Base-by-base conservation (phyloP, 2,888 invertebrate genomes). In the Tiphia femorata region DNA sequence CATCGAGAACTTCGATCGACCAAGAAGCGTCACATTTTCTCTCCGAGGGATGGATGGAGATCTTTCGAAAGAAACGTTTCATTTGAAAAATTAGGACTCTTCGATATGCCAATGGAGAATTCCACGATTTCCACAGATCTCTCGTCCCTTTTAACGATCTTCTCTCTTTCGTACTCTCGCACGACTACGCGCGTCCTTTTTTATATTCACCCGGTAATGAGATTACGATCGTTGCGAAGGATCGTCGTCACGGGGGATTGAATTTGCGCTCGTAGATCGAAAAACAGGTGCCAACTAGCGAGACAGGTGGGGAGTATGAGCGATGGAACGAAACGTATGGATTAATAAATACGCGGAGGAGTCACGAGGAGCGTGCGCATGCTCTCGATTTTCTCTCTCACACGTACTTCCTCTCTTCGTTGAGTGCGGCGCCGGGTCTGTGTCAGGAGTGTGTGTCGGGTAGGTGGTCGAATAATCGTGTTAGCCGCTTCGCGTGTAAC, bases 391-490 rank as follows among this genome's bases (percentile, higher is more conserved):
- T n/a, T n/a, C n/a, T n/a, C n/a, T n/a, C n/a, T n/a, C n/a, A n/a
- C n/a, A n/a, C n/a, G n/a, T n/a, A n/a, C n/a, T n/a, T n/a, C n/a
- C n/a, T n/a, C n/a, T n/a, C n/a, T n/a, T n/a, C n/a, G n/a, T n/a
- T n/a, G n/a, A n/a, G n/a, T n/a, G n/a, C n/a, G n/a, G n/a, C n/a
- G 20, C n/a, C 20, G 38, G 7, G 38, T n/a, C 17, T 19, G 38
- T 19, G 38, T 16, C 19, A 20, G 38, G 12, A 38, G 42, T 33
- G 37, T 27, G 43, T 21, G 50, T 49, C 47, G 27, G 56, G 67
- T n/a, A n/a, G 68, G 71, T 72, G 77, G 77, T 75, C 75, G 77
- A 77, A 72, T 77, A 76, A 79, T 78, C 77, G 72, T 73, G 73
- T 80, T 78, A 80, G 73, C 70, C 66, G 70, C 68, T 73, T 73